Base-by-base conservation (phyloP, 2,888 invertebrate species). In the Caenorhabditis wallacei region DNA sequence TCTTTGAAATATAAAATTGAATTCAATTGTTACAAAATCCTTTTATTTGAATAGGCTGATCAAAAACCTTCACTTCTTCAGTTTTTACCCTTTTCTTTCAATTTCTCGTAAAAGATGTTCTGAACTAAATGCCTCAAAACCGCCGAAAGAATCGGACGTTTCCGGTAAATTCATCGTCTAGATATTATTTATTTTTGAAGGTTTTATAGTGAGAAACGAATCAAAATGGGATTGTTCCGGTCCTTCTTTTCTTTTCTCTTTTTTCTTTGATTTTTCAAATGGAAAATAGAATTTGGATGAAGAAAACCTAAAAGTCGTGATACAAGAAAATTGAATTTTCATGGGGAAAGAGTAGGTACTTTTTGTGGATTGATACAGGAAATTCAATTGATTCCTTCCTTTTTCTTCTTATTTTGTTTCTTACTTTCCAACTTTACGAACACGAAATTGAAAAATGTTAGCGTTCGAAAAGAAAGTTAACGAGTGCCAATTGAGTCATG, bases 161-260 rank as follows among this genome's bases (percentile, higher is more conserved):
- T 71, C 71, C 71, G 71, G 71, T 59, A 53, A 66, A 53, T 26
- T 66, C 53, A 43, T 69, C 56, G 59, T 71, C 46, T 18, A 48
- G 71, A 71, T 71, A 71, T 71, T 71, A 71, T 71, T 71, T 71
- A 71, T 71, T 71, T 43, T 66, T 66, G 66, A 66, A 66, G 71
- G 71, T 56, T 66, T 63, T 74, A 43, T 63, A 56, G 54, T 35
- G 46, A 48, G 22, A 54, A 37, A 56, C 43, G 43, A 56, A 57
- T 57, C 68, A 57, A 68, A 74, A 66, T 66, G 56, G 48, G 56
- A 56, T 56, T 66, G 54, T 63, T 64, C 64, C 74, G 54, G 54
- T 64, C 74, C 20, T 54, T 61, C 56, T 59, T 51, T 48, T 40
- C 53, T 46, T 37, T n/a, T n/a, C n/a, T 22, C 37, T n/a, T 51